Base-by-base conservation (phyloP, 2,797 vertebrate genomes). In the Melanotaenia trifasciata region DNA sequence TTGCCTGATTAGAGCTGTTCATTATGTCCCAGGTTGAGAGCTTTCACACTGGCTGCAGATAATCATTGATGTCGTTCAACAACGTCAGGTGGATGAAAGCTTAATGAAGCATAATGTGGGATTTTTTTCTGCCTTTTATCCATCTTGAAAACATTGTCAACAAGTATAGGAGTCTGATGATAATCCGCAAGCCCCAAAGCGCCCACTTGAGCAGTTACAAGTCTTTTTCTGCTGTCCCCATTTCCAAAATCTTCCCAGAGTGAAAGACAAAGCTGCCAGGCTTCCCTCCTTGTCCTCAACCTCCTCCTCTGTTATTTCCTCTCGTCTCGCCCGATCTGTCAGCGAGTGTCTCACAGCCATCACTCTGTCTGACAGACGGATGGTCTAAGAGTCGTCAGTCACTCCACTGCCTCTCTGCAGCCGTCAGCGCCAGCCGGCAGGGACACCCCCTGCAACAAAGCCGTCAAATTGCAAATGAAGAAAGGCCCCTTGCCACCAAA, bases 331-430 rank as follows among this genome's bases (percentile, higher is more conserved):
- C 88, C 63, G 71, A 88, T 87, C 87, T 90, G 90, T 91, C 92
- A 93, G 75, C 22, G 74, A 71, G 87, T 79, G 90, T 90, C 90
- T 90, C 84, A 73, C 68, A 79, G 86, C 85, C 81, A 85, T 93
- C 89, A 91, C 84, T 91, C 88, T 84, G 84, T 36, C 80, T 91
- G 90, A 90, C 91, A 87, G 90, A 85, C 72, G 51, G 74, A 81
- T 86, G 83, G 80, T 90, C 89, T 88, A 83, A 0, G 47, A 87
- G 91, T 90, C 87, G 87, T 92, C 88, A 87, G 82, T 92, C 91
- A 91, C 89, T 87, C 84, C 62, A 0, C 83, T n/a, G 78, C 86
- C 86, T 86, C 86, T 59, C 79, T 2, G 75, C 76, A 72, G 81
- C 84, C 81, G 64, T 88, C 87, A 77, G 81, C 80, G 64, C 33